phyloP scores from a whole-genome alignment of 2,888 invertebrate species.

The Rotaria macrura region DNA sequence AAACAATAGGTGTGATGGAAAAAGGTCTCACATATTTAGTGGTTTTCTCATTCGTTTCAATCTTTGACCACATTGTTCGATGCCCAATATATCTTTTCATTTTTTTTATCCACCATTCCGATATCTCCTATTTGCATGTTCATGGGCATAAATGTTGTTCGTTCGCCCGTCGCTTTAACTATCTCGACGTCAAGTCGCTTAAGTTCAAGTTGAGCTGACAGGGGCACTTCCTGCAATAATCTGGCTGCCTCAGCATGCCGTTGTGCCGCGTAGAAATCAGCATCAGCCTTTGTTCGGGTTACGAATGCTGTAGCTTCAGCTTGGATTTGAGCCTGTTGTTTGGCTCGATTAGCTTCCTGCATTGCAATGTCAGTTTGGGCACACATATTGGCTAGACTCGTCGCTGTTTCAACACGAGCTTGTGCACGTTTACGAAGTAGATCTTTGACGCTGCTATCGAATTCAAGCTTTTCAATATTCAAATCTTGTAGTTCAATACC shows the following conservation, averaged over 20 bases:
- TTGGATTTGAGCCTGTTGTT: background rate
- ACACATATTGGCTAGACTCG: background rate
- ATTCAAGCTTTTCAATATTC: background rate
- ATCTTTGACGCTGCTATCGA: background rate
- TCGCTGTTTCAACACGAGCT: constrained; percentile 1
- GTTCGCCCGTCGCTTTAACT: background rate
- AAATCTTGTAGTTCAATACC: background rate
- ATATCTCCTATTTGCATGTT: background rate
- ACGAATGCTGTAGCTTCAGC: background rate
- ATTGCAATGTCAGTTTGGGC: background rate
- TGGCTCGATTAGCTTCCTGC: background rate
- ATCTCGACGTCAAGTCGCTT: background rate
- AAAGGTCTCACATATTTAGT: no score
- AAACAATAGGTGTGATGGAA: no score
- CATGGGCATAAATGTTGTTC: constrained; percentile 7
- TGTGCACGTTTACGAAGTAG: constrained; percentile 6
- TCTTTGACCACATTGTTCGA: background rate
- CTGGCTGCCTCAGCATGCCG: background rate
- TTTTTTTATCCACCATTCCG: background rate
- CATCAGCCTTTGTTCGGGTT: background rate
- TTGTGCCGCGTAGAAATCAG: background rate
- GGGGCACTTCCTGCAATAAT: background rate
- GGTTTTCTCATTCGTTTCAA: no score
- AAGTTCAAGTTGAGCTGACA: background rate
- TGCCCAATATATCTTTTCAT: background rate